Evolutionary conservation across 2,113 vertebrate species (phyloP).

Genomic region (Corvus cornix): DNA sequence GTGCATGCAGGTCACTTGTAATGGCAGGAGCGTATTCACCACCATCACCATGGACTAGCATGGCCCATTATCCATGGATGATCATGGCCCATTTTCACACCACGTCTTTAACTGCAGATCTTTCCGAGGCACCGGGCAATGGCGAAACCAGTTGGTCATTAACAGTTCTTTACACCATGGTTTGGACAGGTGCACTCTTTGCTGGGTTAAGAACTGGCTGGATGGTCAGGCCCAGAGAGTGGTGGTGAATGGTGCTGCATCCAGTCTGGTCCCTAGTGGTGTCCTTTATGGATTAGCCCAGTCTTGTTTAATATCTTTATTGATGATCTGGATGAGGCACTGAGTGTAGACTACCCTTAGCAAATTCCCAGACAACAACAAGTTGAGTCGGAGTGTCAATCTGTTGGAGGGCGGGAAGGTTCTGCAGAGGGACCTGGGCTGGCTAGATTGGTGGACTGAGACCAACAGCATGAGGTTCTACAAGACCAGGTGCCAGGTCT

Average conservation of each 20-base stretch:
- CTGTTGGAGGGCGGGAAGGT: not conserved
- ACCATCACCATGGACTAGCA: not conserved
- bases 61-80: not conserved
- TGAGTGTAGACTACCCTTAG: not conserved
- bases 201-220: not conserved
- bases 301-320: not conserved
- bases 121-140: fast-evolving
- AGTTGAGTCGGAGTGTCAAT: not conserved
- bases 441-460: not conserved
- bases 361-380: not conserved
- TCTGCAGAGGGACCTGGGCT: not conserved
- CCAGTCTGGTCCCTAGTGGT: not conserved
- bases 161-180: not conserved
- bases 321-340: not conserved
- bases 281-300: not conserved
- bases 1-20: not conserved
- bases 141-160: not conserved
- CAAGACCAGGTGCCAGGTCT: not conserved
- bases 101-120: not conserved
- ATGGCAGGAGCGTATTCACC: not conserved
- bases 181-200: not conserved
- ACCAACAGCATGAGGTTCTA: not conserved
- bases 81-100: no score
- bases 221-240: not conserved
- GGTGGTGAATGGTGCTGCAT: not conserved